Evolutionary conservation across 2,113 vertebrate species (phyloP), one percentile per base, ranked within the genome.

Genomic region (Eublepharis macularius): DNA sequence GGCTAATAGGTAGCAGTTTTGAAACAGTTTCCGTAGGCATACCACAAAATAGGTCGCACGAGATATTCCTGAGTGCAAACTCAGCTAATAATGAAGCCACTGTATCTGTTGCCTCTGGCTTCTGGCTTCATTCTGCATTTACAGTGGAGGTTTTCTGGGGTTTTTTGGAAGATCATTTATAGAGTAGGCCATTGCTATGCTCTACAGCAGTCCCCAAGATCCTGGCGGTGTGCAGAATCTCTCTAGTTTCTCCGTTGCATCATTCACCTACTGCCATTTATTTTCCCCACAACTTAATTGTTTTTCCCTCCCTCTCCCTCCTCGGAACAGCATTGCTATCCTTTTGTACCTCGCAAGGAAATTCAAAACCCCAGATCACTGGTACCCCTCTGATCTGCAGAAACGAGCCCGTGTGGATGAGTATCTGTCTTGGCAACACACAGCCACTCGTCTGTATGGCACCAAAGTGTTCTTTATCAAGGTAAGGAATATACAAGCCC

Each of bases 381-480:
- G 95, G 95, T 96, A 93, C 85, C 95, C 95, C 13, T n/a, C 86
- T 1, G 93, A 95, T 47, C 91, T 94, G 24, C 91, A 88, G 78
- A 92, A 85, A 70, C 88, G 94, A 0, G 93, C 94, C 24, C 88
- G 90, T 0, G 81, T 95, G 26, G 91, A 94, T 7, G 95, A 96
- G 86, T 95, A 94, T 19, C 90, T 95, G 70, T 94, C 94, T 9
- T 96, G 95, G 95, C 95, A 96, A 88, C 95, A 95, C 85, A 6
- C 82, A n/a, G 90, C 91, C 88, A 89, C 96, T 10, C 57, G 96
- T 43, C 11, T 57, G 4, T 87, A 96, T 11, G 95, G 93, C 5
- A 91, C 95, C 16, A 97, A 95, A 90, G 86, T 97, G 41, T 95
- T 96, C 87, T 88, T 95, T 94, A 88, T 97, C 69, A 95, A 45